Evolutionary conservation across 2,888 invertebrate genomes (phyloP).

Genomic region (Drosophila ezoana): DNA sequence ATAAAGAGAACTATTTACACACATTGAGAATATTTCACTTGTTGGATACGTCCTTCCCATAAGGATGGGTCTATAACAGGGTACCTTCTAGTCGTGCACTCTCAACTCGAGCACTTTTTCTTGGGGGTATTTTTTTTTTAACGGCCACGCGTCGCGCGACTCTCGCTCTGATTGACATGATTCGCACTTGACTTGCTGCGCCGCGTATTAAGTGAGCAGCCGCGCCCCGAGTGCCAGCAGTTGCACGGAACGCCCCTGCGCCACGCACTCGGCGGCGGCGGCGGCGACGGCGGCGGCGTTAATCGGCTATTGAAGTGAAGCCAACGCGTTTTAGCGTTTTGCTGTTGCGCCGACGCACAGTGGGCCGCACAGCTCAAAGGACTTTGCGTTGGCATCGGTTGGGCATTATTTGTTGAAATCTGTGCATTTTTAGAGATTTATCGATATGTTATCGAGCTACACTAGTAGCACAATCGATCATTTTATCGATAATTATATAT

Average conservation of each 20-base stretch:
- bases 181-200: constrained; percentile 76
- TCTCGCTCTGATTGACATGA: constrained; percentile 66
- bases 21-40: too few relatives aligned
- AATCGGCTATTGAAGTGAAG: constrained; percentile 80
- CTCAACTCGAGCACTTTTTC: too few relatives aligned
- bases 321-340: constrained; percentile 68
- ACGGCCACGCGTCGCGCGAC: constrained; percentile 45
- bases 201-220: constrained; percentile 63
- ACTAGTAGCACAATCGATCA: not conserved
- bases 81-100: too few relatives aligned
- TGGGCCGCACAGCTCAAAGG: constrained; percentile 20
- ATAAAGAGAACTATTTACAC: too few relatives aligned
- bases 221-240: not conserved
- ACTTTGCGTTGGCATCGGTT: too few relatives aligned
- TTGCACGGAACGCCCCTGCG: constrained; percentile 33
- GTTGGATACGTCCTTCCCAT: too few relatives aligned
- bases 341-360: constrained; percentile 51
- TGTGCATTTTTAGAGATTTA: too few relatives aligned
- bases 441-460: not conserved
- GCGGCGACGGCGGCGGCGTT: constrained; percentile 36
- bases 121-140: constrained; percentile 18
- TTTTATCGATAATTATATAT: not conserved
- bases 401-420: too few relatives aligned
- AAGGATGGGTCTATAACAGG: too few relatives aligned
- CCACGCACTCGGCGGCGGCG: constrained; percentile 3